Evolutionary conservation across 2,797 vertebrate genomes (phyloP), one percentile per base, ranked within the genome.

Genomic region (Lagodon rhomboides): DNA sequence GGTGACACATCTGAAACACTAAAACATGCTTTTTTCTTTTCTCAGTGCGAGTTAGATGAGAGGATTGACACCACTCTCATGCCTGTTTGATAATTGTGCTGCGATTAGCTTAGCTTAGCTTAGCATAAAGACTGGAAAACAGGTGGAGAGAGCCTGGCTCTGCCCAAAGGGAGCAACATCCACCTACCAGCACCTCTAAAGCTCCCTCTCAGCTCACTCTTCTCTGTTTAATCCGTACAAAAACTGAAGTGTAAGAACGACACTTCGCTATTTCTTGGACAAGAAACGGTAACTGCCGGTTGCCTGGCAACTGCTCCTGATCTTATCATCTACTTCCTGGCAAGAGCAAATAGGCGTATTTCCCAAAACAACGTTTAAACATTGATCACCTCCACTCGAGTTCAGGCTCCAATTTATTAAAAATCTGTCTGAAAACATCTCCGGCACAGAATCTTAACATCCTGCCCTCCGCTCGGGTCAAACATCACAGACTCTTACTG

Each of bases 231-330:
- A 68, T 30, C 10, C 7, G 16, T 25, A 12, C 15, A 41, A 49
- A 56, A 63, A 17, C 7, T 25, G 3, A 38, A 20, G 3, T 11
- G 3, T 27, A n/a, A 54, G 22, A 41, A 64, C 0, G 2, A 47
- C 3, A 43, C n/a, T 46, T n/a, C 0, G 2, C 22, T 41, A 12
- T 43, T 47, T 53, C 22, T 27, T 16, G 1, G 18, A n/a, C 20
- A 12, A 1, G 56, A 47, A 46, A 8, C 23, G 23, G n/a, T 25
- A 6, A 51, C 55, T 30, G 50, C 59, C 23, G 49, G 56, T 73
- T 59, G 63, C 63, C 13, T 58, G 54, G 80, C 58, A 77, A 77
- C 63, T 68, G 74, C 16, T 62, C 12, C 38, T 15, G 0, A 53
- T 54, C 22, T 11, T 25, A 20, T 43, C 38, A 58, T 67, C 17